Conservation (phyloP, 2,113 vertebrate species). For the Crocuta crocuta region DNA sequence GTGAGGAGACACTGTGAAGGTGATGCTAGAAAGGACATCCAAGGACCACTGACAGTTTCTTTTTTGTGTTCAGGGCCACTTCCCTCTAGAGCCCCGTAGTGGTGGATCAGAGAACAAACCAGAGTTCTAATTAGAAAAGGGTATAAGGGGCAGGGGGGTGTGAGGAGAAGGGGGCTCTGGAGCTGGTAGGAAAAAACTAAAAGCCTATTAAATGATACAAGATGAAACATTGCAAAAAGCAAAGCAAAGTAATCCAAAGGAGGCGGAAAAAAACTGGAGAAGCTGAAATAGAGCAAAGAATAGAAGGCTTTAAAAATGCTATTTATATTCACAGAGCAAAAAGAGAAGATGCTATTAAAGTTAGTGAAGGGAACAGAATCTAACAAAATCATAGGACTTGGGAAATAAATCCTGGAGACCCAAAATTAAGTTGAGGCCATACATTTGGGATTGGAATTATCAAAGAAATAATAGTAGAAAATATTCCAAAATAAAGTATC, state of each 20-base stretch:
- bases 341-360: not conserved
- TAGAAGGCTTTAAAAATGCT: not conserved
- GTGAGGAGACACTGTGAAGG: not conserved
- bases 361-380: not conserved
- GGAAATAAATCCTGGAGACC: not conserved
- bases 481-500: not conserved
- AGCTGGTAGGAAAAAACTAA: not conserved
- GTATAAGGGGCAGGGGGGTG: too few relatives aligned
- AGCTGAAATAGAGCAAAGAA: not conserved
- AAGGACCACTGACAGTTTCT: not conserved
- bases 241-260: not conserved
- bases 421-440: not conserved
- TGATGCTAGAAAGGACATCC: not conserved
- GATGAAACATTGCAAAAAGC: not conserved
- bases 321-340: not conserved
- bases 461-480: not conserved
- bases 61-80: not conserved
- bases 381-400: not conserved
- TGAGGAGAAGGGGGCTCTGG: too few relatives aligned
- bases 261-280: not conserved
- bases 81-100: accelerated
- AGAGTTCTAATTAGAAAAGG: not conserved
- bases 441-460: not conserved
- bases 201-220: not conserved
- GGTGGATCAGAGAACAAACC: not conserved